Conservation (phyloP, 1,140 invertebrate species). For the Drosophila nebulosa region DNA sequence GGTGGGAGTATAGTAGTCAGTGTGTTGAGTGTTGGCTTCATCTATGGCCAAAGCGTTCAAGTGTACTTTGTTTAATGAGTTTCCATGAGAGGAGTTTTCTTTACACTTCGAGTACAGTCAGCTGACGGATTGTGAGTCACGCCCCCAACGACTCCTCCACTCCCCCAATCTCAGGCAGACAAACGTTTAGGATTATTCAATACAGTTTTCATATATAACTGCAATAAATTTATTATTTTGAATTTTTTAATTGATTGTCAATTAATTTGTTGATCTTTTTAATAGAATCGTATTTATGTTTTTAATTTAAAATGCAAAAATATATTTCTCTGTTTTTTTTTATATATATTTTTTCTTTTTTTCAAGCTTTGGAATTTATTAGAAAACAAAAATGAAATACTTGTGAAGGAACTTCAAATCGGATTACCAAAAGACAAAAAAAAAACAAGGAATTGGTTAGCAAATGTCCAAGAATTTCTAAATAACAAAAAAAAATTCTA, state of each 20-base stretch:
- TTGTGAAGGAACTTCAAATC: not conserved
- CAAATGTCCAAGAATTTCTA: not conserved
- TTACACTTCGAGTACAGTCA: constrained; percentile 14
- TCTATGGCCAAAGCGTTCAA: constrained; percentile 33
- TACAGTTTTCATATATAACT: too few species aligned
- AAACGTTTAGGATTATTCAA: not conserved
- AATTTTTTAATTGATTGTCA: too few species aligned
- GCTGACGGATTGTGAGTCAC: constrained; percentile 36
- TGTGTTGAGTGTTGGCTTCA: constrained; percentile 34
- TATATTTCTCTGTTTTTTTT: too few species aligned
- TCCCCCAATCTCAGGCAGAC: not conserved
- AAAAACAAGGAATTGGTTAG: not conserved
- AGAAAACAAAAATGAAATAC: not conserved
- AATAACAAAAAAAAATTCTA: not conserved
- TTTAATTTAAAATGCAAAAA: too few species aligned
- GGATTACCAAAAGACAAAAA: not conserved
- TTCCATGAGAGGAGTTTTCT: constrained; percentile 63
- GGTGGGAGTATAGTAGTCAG: not conserved
- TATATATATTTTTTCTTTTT: too few species aligned
- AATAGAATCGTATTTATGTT: too few species aligned
- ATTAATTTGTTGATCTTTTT: too few species aligned
- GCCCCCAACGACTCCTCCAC: constrained; percentile 26
- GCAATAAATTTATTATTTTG: too few species aligned
- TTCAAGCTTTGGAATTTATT: not conserved
- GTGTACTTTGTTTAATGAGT: constrained; percentile 78